phyloP scores from a whole-genome alignment of 1,140 invertebrate genomes.

The Drosophila mojavensis region DNA sequence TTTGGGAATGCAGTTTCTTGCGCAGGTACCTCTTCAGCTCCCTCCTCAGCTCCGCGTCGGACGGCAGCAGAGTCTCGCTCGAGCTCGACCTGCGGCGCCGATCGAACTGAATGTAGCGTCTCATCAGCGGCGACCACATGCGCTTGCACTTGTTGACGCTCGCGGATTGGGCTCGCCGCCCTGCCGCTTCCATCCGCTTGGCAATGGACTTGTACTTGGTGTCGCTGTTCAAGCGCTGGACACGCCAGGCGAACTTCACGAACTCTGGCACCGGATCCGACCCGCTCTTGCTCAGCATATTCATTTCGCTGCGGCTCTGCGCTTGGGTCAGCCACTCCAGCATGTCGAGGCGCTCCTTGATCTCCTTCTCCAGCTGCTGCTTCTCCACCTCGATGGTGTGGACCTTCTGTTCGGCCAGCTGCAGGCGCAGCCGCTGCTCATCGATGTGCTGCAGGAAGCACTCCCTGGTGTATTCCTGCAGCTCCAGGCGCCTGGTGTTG shows the following conservation, averaged over 20 bases:
- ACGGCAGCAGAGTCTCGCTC: not conserved
- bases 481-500: not conserved
- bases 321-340: slow-evolving; percentile 1
- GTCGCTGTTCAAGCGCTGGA: not conserved
- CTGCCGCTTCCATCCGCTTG: not conserved
- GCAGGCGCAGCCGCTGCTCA: not conserved
- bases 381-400: slow-evolving; percentile 1
- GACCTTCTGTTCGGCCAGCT: slow-evolving; percentile 7
- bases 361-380: slow-evolving; percentile 10
- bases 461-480: slow-evolving; percentile 1
- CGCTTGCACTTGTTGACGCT: not conserved
- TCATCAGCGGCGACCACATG: slow-evolving; percentile 10
- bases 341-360: slow-evolving; percentile 1
- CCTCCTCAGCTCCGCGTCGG: not conserved
- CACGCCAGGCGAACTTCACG: not conserved
- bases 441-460: not conserved
- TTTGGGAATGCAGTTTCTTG: not conserved
- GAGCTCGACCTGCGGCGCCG: not conserved
- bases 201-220: not conserved
- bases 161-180: too few species aligned
- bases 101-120: not conserved
- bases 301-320: not conserved
- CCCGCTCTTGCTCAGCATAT: not conserved
- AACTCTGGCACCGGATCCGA: not conserved
- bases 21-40: not conserved